Evolutionary conservation across 2,888 invertebrate genomes (phyloP), one percentile per base, ranked within the genome.

Genomic region (Dynastes hyllus): DNA sequence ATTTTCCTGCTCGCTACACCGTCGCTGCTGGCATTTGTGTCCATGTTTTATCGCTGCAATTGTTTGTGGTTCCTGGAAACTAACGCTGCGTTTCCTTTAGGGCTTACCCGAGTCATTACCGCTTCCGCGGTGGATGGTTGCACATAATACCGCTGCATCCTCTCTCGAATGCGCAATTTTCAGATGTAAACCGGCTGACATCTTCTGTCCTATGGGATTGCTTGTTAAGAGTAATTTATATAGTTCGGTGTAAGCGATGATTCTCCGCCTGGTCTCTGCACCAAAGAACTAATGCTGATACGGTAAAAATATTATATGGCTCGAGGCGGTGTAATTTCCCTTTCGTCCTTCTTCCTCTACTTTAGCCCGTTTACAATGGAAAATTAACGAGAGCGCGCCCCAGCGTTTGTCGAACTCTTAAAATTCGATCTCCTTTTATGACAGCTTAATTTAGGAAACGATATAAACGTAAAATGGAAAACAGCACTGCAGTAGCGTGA

Each of bases 401-500:
- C 29, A 37, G 55, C 53, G 71, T 55, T 71, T 71, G 55, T 53
- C 71, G 71, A 71, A 71, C 29, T 55, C 71, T 55, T 55, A 53
- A 71, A 37, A 71, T 71, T 71, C 71, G 71, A 53, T 71, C 32
- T 71, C 55, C 29, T 37, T 71, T 55, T 71, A 71, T 71, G 71
- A 71, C 55, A 71, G 71, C 53, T 71, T 71, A 71, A 71, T 71
- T 71, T 71, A 55, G 37, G 22, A 71, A 55, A 55, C 71, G 71
- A 71, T 71, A 71, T 71, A 55, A 71, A 55, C 37, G 71, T 71
- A 71, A 71, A 71, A 29, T n/a, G 55, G 37, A 37, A 71, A 71
- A 71, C 55, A 55, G 71, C 37, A 8, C 16, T 6, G n/a, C 32
- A 32, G 8, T 29, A 22, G 71, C 32, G 55, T 71, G 71, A 71